Evolutionary conservation across 1,140 invertebrate genomes (phyloP), one percentile per base, ranked within the genome.

Genomic region (Sipha flava): DNA sequence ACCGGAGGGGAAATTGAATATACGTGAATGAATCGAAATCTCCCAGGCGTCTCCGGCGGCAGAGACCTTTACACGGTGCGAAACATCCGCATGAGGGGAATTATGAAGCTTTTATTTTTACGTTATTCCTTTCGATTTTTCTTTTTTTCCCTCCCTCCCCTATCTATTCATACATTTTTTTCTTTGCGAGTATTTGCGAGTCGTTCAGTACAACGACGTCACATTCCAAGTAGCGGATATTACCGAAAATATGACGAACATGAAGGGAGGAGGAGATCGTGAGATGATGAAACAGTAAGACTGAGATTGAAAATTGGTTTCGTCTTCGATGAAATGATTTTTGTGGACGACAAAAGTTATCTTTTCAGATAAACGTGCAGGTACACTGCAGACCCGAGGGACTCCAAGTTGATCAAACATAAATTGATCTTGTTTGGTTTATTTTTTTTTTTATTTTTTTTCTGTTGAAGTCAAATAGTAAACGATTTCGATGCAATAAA

Each of bases 401-500:
- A 72, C 43, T n/a, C 9, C 43, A 34, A 72, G 68, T 72, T 49
- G 68, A 72, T 72, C 68, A 49, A 72, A 72, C 29, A 72, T 72
- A 72, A 72, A 49, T 72, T 49, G 45, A 72, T 72, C 45, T 72
- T 49, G 68, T 49, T 72, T 26, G 23, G 45, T 31, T 49, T 31
- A 49, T 72, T 72, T 49, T 12, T 70, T 66, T 70, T n/a, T 72
- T 70, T 66, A 45, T n/a, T 72, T 66, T 64, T 66, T 66, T 66
- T 21, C 43, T 21, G 64, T 66, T 66, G 26, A 43, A 43, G 12
- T 2, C n/a, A 5, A 40, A 37, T 40, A 6, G 34, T 40, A 66
- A 12, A 66, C n/a, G 9, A 43, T 64, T 43, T 26, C 12, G 21
- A 26, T 21, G 29, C 21, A 40, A 66, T 66, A 23, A 21, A 40